A percentile compares a stretch with the other conserved stretches of the same genome.
phyloP scores from a whole-genome alignment of 2,113 vertebrate species.

The Clinocottus analis region DNA sequence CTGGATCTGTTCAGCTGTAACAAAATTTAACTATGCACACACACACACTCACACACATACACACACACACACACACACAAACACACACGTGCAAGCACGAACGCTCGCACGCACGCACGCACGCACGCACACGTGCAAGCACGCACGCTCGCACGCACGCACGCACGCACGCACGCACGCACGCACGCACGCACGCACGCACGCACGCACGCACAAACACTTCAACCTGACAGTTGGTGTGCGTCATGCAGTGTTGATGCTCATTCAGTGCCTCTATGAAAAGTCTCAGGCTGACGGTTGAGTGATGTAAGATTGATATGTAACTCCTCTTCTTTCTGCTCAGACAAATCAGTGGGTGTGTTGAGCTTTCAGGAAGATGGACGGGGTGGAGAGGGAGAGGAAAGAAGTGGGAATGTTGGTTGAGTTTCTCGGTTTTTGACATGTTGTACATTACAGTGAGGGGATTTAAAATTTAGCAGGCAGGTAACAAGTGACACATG shows the following conservation, averaged over 20 bases:
- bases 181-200: neutral
- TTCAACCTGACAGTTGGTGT: conserved; percentile 70
- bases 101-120: conserved; percentile 2
- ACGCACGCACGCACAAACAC: neutral
- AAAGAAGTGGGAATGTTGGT: conserved; percentile 33
- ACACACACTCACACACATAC: conserved; percentile 6
- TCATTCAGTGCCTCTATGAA: conserved; percentile 74
- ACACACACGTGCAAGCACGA: neutral
- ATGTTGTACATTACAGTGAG: neutral
- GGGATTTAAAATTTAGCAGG: neutral
- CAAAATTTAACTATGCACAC: neutral
- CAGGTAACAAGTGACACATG: conserved; percentile 39
- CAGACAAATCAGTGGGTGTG: conserved; percentile 80
- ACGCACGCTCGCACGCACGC: conserved; percentile 3
- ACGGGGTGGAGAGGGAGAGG: conserved; percentile 34
- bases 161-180: conserved; percentile 3
- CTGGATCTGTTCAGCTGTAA: neutral
- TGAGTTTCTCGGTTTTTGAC: conserved; percentile 3
- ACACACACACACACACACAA: conserved; percentile 1
- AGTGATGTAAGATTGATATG: conserved; percentile 80
- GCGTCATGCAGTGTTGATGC: conserved; percentile 73
- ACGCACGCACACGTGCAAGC: conserved; percentile 5
- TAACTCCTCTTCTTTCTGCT: conserved; percentile 74
- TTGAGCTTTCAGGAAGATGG: conserved; percentile 61
- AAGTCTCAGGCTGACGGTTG: conserved; percentile 74